phyloP scores from a whole-genome alignment of 2,888 invertebrate species.

The Cephalotes varians region DNA sequence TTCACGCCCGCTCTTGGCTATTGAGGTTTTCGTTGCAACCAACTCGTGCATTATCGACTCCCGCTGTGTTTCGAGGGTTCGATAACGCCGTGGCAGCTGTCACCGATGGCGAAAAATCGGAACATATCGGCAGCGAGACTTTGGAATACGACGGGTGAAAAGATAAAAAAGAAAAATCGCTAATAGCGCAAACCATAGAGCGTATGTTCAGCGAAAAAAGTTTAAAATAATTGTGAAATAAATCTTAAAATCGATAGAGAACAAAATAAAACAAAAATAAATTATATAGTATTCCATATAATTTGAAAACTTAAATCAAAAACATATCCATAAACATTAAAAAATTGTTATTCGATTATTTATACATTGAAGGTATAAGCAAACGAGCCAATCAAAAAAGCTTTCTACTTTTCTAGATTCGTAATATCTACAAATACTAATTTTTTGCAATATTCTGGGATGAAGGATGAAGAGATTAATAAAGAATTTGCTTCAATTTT shows the following conservation, averaged over 20 bases:
- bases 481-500: background rate
- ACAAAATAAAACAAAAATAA: background rate
- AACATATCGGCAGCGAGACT: constrained; percentile 52
- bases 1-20: constrained; percentile 54
- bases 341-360: background rate
- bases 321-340: too few relatives aligned
- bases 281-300: background rate
- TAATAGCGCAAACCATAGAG: constrained; percentile 24
- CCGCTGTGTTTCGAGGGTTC: constrained; percentile 64
- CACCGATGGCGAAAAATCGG: constrained; percentile 69
- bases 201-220: background rate
- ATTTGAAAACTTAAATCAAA: background rate
- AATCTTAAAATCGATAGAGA: background rate
- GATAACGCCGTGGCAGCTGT: constrained; percentile 70
- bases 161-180: constrained; percentile 41
- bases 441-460: background rate
- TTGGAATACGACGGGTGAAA: constrained; percentile 32
- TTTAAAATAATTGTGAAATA: background rate
- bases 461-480: background rate
- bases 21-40: constrained; percentile 60
- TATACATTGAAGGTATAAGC: background rate
- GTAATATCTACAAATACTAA: background rate
- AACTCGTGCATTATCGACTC: constrained; percentile 65
- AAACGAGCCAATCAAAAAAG: background rate
- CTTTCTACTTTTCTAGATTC: background rate